Percentiles rank a stretch among this genome's conserved stretches.
phyloP scores from a whole-genome alignment of 2,888 invertebrate species.

The Platypus cylindrus region DNA sequence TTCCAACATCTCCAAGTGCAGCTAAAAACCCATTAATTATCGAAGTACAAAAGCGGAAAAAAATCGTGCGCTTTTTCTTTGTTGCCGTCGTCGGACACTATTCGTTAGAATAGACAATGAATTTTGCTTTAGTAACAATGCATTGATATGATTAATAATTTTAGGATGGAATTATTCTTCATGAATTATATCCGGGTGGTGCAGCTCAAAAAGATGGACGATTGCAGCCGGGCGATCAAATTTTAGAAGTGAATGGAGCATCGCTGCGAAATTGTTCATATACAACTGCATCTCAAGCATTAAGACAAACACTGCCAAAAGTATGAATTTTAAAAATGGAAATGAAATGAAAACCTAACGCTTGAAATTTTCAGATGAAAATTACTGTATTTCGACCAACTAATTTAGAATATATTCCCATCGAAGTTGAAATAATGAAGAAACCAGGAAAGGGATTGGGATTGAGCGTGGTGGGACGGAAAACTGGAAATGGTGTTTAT shows the following conservation, averaged over 20 bases:
- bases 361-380: constrained; percentile 54
- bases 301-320: constrained; percentile 73
- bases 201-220: constrained; percentile 84
- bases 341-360: no score
- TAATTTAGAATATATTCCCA: constrained; percentile 53
- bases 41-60: no score
- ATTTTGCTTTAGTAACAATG: no score
- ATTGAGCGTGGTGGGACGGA: constrained; percentile 70
- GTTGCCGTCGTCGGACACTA: no score
- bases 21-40: no score
- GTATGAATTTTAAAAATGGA: constrained; percentile 32
- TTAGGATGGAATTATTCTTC: constrained; percentile 80
- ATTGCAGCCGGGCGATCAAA: constrained; percentile 83
- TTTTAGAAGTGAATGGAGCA: constrained; percentile 75
- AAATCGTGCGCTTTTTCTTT: no score
- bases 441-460: constrained; percentile 84
- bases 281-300: constrained; percentile 66
- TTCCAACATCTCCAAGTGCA: background rate
- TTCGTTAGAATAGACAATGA: no score
- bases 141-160: no score
- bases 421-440: constrained; percentile 74
- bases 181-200: constrained; percentile 87
- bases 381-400: constrained; percentile 71
- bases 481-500: constrained; percentile 70
- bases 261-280: constrained; percentile 74